phyloP scores from a whole-genome alignment of 2,888 invertebrate species.

The Ornithoptera alexandrae region DNA sequence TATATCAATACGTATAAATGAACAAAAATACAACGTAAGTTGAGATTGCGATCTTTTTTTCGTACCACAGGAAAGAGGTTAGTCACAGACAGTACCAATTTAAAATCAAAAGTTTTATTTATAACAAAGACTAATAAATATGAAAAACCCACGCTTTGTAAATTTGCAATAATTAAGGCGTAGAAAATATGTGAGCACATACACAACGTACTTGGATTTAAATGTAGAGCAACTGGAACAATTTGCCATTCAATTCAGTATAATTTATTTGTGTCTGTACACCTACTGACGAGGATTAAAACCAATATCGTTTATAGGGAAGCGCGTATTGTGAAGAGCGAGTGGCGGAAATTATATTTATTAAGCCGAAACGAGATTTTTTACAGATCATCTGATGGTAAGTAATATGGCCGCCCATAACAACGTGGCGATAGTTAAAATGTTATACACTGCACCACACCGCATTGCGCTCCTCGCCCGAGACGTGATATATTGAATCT shows the following conservation, averaged over 20 bases:
- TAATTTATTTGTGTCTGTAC: constrained; percentile 20
- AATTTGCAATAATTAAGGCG: background rate
- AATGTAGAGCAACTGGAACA: constrained; percentile 16
- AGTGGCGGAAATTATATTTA: constrained; percentile 1
- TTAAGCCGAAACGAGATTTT: background rate
- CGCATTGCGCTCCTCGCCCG: too few relatives aligned
- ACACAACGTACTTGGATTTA: constrained; percentile 6
- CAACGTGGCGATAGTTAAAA: too few relatives aligned
- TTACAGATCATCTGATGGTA: too few relatives aligned
- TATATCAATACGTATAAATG: background rate
- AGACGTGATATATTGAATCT: too few relatives aligned
- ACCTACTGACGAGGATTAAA: background rate
- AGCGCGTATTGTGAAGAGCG: constrained; percentile 2
- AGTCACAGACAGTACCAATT: background rate
- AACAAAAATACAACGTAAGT: too few relatives aligned
- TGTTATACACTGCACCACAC: too few relatives aligned
- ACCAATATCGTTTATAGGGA: background rate
- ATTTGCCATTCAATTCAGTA: constrained; percentile 7
- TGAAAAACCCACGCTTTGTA: background rate
- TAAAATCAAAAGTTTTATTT: background rate
- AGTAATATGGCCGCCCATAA: too few relatives aligned
- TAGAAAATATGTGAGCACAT: background rate
- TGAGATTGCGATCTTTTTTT: too few relatives aligned
- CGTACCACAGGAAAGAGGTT: too few relatives aligned
- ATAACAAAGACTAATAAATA: background rate